Percentiles rank a stretch among this genome's conserved stretches.
Conservation (phyloP, 2,113 vertebrate genomes). For the Solenodon paradoxus region DNA sequence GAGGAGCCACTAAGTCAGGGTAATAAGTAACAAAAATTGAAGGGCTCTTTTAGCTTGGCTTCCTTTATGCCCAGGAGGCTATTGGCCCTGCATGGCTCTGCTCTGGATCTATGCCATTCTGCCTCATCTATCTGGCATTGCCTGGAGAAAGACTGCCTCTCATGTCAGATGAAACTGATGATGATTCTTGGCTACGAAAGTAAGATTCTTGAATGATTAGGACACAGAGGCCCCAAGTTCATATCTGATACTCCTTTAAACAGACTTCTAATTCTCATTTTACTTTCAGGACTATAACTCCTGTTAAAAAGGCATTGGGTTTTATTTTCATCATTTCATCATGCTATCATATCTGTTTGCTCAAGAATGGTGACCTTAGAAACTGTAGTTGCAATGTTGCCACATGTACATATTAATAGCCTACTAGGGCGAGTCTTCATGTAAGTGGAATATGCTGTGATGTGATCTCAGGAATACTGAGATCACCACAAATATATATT, state of each 20-base stretch:
- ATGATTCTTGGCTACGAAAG: slow-evolving; percentile 56
- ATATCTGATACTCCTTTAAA: slow-evolving; percentile 28
- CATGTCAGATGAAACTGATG: slow-evolving; percentile 50
- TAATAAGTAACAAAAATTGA: slow-evolving; percentile 70
- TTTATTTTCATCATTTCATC: slow-evolving; percentile 58
- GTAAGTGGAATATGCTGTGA: slow-evolving; percentile 17
- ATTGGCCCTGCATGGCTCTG: background rate
- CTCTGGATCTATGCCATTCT: slow-evolving; percentile 48
- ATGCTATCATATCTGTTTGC: slow-evolving; percentile 42
- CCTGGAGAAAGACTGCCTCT: slow-evolving; percentile 54
- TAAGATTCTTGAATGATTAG: slow-evolving; percentile 59
- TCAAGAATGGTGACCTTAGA: slow-evolving; percentile 52
- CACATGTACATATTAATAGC: slow-evolving; percentile 27
- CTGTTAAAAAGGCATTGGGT: slow-evolving; percentile 43
- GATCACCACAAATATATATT: background rate
- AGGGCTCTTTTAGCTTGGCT: slow-evolving; percentile 61
- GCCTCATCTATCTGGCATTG: slow-evolving; percentile 41
- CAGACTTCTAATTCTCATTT: slow-evolving; percentile 19
- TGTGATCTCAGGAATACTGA: background rate
- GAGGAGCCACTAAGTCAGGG: slow-evolving; percentile 66
- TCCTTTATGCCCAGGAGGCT: background rate
- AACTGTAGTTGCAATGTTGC: slow-evolving; percentile 26
- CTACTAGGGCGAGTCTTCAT: background rate
- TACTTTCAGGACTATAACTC: background rate
- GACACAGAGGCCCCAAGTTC: slow-evolving; percentile 33